Base-by-base conservation (phyloP, 2,888 invertebrate species). In the Bombylius major region DNA sequence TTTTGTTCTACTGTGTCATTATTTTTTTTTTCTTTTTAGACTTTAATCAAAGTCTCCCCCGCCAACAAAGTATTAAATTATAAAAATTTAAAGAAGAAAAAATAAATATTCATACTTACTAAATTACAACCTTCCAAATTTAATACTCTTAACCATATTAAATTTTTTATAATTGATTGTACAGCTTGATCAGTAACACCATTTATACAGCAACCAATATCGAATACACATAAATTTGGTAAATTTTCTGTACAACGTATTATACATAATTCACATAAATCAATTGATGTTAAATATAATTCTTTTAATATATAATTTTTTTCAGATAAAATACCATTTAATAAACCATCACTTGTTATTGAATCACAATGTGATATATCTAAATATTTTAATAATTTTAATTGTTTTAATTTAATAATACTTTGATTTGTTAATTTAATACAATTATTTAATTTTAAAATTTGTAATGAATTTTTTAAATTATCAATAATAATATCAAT, bases 171-270 rank as follows among this genome's bases (percentile, higher is more conserved):
- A 61, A 88, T 78, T 47, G 79, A 79, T 73, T 86, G 82, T 54
- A 86, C 75, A 23, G 81, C 81, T 57, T 76, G 76, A 65, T 87
- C 85, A 5, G 85, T 85, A 1, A 87, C 81, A n/a, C 81, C 82
- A 72, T 80, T 82, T 61, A 83, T 81, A 66, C 87, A 87, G 62
- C 80, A 82, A 57, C 82, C 82, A 50, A 87, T 67, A 66, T 87
- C 82, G 32, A 88, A 72, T 32, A 76, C 70, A 1, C 73, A 76
- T 48, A 87, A 70, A 57, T 79, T 78, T 1, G 78, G 78, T 55
- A 84, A 72, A 61, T 75, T 77, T 63, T 78, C 77, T 9, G 83
- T 80, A 56, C 86, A 76, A 65, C 76, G 75, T 54, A 81, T 78
- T 6, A 87, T 72, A 36, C 81, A 79, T 60, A 74, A 75, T 65